Evolutionary conservation across 2,797 vertebrate species (phyloP), one percentile per base, ranked within the genome.

Genomic region (Brachymystax lenok): DNA sequence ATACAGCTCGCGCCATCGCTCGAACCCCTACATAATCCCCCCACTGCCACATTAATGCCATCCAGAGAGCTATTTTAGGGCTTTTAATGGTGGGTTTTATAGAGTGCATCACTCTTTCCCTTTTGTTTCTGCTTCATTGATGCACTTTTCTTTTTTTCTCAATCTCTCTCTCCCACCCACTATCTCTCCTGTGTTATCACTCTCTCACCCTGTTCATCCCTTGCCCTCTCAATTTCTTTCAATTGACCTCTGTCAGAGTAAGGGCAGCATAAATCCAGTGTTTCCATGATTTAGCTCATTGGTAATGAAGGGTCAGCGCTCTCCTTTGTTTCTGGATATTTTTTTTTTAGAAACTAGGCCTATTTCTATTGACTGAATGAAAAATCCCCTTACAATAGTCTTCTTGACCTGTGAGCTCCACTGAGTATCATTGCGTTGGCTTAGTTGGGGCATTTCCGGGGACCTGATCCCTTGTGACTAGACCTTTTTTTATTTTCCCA

Each of bases 61-160:
- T 86, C 81, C 87, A 90, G 82, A 77, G 74, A 84, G 81, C 84
- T 91, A 90, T 91, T 91, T 89, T 69, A 72, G 80, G 80, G 35
- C 64, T 59, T 84, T 77, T 84, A 83, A 86, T 84, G 50, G 76
- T 83, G 81, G 78, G 79, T 87, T 91, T 87, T 77, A 84, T 14
- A 77, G 85, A 76, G 33, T 75, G 77, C 79, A 83, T 79, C 19
- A 19, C 10, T 24, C 40, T 52, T 2, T 40, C 40, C 8, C 40
- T 40, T 40, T 40, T 40, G 8, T 52, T 46, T 7, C 6, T 46
- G 21, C 6, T 16, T 17, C 56, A 64, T 64, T 16, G 5, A 69
- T 27, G 7, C 77, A 12, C 3, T 10, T 50, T 30, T n/a, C 10
- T 40, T 40, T 10, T 10, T 7, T 8, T 7, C 8, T 40, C 40